Percentiles rank a stretch among this genome's conserved stretches.
These are phyloP conservation scores for Acanthopagrus latus DNA, from an alignment of 2,797 vertebrate species.

Conservation along the genomic window DNA sequence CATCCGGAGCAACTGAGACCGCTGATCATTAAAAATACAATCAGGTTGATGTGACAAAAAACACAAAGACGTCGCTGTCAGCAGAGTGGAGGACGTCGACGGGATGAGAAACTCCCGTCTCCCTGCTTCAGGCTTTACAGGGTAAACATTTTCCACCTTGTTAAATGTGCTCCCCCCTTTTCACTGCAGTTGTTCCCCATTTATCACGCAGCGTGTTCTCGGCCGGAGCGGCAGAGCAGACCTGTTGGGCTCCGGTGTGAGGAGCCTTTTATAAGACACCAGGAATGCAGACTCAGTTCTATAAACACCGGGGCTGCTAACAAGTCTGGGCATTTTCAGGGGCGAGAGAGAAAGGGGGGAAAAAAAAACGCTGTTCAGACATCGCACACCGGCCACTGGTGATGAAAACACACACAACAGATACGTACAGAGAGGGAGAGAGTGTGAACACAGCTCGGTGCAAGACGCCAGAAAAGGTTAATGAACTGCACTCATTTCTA, in stretches of 20 bases:
- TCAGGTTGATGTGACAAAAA: conserved; percentile 23
- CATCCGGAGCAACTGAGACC: neutral
- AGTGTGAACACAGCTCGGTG: neutral
- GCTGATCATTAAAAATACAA: conserved; percentile 8
- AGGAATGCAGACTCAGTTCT: conserved; percentile 65
- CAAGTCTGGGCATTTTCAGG: conserved; percentile 63
- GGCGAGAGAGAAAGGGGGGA: conserved; percentile 11
- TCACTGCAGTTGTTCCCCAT: conserved; percentile 57
- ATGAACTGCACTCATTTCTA: conserved; percentile 25
- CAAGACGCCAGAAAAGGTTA: conserved; percentile 17
- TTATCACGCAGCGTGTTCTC: conserved; percentile 54
- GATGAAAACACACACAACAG: neutral
- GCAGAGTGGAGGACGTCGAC: neutral
- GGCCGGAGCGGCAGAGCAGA: conserved; percentile 34
- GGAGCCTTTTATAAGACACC: conserved; percentile 56
- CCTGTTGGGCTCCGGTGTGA: conserved; percentile 39
- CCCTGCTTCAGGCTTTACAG: conserved; percentile 28
- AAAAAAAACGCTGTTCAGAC: conserved; percentile 16
- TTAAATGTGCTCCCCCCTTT: conserved; percentile 52
- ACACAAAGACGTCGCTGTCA: conserved; percentile 24
- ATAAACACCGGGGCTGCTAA: conserved; percentile 62
- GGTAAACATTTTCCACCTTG: conserved; percentile 73
- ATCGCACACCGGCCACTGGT: neutral
- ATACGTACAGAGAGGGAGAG: neutral
- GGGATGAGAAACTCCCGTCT: conserved; percentile 32